Base-by-base conservation (phyloP, 2,888 invertebrate species). In the Rhopalosiphum nymphaeae region DNA sequence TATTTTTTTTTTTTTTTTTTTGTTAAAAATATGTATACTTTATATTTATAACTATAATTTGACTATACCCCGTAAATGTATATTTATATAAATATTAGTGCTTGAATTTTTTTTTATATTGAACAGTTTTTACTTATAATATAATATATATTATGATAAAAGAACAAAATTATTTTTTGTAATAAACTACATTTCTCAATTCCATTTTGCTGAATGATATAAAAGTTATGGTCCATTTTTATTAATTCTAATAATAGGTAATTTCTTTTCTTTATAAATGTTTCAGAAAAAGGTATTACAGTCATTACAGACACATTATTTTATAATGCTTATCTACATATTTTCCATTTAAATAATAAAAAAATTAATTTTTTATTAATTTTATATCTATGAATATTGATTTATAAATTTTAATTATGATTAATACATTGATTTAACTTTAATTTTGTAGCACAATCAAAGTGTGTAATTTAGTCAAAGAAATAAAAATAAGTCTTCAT, bases 11-110 rank as follows among this genome's bases (percentile, higher is more conserved):
- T 88, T 53, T 46, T 92, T 88, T 57, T 92, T 88, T 92, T 92
- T 92, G 67, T 88, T 92, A 78, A 88, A 78, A 89, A 88, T 67
- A 56, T 78, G 78, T 78, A 87, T 92, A 46, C n/a, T 61, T 86
- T 92, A 91, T 57, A 61, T 44, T 91, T 85, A n/a, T 29, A 56
- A 84, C 36, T 92, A 88, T 88, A 78, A 88, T 89, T 88, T 88
- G 26, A 42, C 42, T 87, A 56, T 57, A 29, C 26, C 67, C 53
- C 92, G 26, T 53, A 67, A 42, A 53, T 44, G 29, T 87, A 29
- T 67, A 88, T 87, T 92, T 42, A 61, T 91, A 84, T 67, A n/a
- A 89, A 89, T 85, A 44, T 85, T 85, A 85, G 26, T 11, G 26
- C 85, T 85, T 44, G 44, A 26, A 3, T 42, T 42, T 85, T 44